These are phyloP conservation scores for Antechinus stuartii DNA, from an alignment of 2,113 vertebrate species.

Conservation along the genomic window DNA sequence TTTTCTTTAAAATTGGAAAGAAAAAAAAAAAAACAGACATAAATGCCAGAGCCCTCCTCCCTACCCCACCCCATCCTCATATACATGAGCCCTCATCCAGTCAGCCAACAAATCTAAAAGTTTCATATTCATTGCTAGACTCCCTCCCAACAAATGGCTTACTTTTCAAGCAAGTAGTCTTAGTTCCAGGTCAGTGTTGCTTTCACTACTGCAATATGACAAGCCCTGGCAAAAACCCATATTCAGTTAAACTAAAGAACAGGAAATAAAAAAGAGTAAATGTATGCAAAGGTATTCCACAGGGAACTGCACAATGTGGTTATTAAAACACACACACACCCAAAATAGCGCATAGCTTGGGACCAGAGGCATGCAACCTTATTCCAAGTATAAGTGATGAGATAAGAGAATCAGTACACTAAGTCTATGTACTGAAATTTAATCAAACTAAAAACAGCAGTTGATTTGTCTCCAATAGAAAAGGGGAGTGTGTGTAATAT, in stretches of 20 bases:
- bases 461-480: constrained; percentile 75
- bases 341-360: constrained; percentile 5
- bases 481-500: constrained; percentile 69
- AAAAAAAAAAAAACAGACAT: neutral
- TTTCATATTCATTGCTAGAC: neutral
- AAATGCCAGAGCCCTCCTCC: neutral
- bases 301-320: constrained; percentile 1
- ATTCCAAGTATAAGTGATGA: constrained; percentile 53
- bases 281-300: constrained; percentile 31
- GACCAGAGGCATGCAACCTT: constrained; percentile 38
- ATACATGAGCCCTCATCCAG: constrained; percentile 10
- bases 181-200: constrained; percentile 42
- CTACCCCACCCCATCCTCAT: neutral
- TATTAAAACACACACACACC: constrained; percentile 25
- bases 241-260: neutral
- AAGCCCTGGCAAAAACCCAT: neutral
- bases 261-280: constrained; percentile 13
- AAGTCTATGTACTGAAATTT: constrained; percentile 53
- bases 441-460: constrained; percentile 76
- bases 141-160: constrained; percentile 19
- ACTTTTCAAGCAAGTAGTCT: neutral
- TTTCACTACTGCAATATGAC: neutral
- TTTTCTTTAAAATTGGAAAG: constrained; percentile 8
- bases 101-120: constrained; percentile 6
- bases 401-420: constrained; percentile 37